Conservation (phyloP, 2,888 invertebrate species). For the Orchestes rusci region DNA sequence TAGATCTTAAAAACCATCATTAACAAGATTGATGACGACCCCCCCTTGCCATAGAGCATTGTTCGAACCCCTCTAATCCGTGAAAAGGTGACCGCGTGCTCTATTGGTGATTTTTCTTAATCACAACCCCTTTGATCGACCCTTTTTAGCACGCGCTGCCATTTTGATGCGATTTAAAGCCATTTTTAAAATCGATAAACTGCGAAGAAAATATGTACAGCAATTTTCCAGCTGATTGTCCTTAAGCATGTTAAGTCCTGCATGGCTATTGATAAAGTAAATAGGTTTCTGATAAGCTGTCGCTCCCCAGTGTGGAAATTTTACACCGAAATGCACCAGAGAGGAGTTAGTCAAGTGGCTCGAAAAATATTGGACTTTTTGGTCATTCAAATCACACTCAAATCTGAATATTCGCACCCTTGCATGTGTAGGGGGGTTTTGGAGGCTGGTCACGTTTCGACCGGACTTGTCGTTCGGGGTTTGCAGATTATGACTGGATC, state of each 20-base stretch:
- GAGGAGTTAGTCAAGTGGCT: too few relatives aligned
- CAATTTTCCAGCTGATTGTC: constrained; percentile 39
- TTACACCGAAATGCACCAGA: too few relatives aligned
- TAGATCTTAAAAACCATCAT: too few relatives aligned
- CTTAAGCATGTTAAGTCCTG: constrained; percentile 41
- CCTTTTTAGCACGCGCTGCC: constrained; percentile 18
- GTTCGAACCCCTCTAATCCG: constrained; percentile 22
- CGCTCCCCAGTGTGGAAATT: constrained; percentile 31
- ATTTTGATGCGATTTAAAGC: constrained; percentile 17
- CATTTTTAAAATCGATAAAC: too few relatives aligned
- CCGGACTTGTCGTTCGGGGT: too few relatives aligned
- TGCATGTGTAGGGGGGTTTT: too few relatives aligned
- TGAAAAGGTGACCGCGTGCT: constrained; percentile 21
- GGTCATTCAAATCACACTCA: too few relatives aligned
- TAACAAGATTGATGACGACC: constrained; percentile 33
- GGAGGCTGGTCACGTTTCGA: too few relatives aligned
- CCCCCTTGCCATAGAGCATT: constrained; percentile 31
- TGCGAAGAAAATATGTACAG: constrained; percentile 27
- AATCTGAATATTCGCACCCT: too few relatives aligned
- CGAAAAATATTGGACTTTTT: too few relatives aligned
- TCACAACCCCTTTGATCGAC: constrained; percentile 17
- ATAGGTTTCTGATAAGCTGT: constrained; percentile 34
- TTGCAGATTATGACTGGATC: too few relatives aligned
- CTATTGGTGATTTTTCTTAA: constrained; percentile 25
- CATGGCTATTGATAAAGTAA: constrained; percentile 40